Evolutionary conservation across 2,888 invertebrate genomes (phyloP).

Genomic region (Notodonta dromedarius): DNA sequence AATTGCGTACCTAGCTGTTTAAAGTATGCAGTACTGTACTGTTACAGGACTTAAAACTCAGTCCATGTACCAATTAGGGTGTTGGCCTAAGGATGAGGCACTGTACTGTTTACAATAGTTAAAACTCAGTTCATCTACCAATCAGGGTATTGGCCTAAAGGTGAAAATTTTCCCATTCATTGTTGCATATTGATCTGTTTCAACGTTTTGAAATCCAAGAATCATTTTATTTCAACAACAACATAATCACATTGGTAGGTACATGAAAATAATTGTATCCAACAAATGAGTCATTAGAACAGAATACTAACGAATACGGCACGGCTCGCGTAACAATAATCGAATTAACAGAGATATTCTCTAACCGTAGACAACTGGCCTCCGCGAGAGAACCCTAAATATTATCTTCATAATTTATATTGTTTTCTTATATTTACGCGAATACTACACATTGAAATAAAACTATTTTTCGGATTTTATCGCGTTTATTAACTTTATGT

Average conservation of each 20-base stretch:
- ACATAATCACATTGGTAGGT: neutral
- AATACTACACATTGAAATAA: too few species aligned
- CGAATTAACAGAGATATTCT: neutral
- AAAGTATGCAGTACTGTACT: too few species aligned
- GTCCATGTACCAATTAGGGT: too few species aligned
- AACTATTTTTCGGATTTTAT: too few species aligned
- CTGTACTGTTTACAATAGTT: too few species aligned
- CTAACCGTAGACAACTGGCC: neutral
- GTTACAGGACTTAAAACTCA: too few species aligned
- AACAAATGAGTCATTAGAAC: neutral
- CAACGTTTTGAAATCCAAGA: neutral
- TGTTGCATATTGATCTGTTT: neutral
- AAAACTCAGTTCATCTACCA: too few species aligned
- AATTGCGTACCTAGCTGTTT: neutral
- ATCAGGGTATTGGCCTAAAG: too few species aligned
- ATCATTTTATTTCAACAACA: neutral
- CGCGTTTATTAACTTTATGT: too few species aligned
- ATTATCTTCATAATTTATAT: slow-evolving; percentile 48
- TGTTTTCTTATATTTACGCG: too few species aligned
- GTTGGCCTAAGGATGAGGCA: too few species aligned
- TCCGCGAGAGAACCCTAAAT: slow-evolving; percentile 12
- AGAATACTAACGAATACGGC: neutral
- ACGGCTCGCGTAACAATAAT: neutral
- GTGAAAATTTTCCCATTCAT: neutral
- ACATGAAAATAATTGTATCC: neutral